Evolutionary conservation across 2,888 invertebrate species (phyloP), one percentile per base, ranked within the genome.

Genomic region (Leptopilina drosophilae): DNA sequence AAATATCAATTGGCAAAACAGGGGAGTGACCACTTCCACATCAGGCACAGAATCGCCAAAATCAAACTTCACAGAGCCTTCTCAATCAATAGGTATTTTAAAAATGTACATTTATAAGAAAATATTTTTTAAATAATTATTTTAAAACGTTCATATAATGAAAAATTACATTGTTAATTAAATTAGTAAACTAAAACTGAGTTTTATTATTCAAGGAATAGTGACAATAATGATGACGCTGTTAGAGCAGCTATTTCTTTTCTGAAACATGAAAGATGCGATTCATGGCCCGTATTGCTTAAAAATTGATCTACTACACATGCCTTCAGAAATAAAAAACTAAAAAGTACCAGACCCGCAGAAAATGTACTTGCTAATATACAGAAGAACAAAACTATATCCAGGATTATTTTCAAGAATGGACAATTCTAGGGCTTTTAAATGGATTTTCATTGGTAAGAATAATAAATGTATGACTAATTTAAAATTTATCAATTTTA

Each of bases 231-330:
- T 40, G 59, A 76, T 9, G 12, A 53, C 14, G 14, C 15, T 6
- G 62, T 76, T 11, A n/a, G n/a, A 59, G 8, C n/a, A 40, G 33
- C 59, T 53, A 59, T 76, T 76, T 53, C n/a, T 56, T 12, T 5
- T 6, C n/a, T 76, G 40, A 76, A 76, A 59, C 76, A 76, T 20
- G 59, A 40, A 76, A 76, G 42, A 12, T 7, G 12, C 20, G n/a
- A 62, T n/a, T 59, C 76, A 4, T 76, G 59, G 59, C 76, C 76
- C 7, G n/a, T n/a, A 4, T 26, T 62, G 11, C 59, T 76, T 2
- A 4, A 59, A 33, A 59, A 33, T 11, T 76, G 62, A 59, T 59
- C 59, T 5, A 4, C 59, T 14, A 76, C 59, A 1, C 76, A 59
- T 59, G 59, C 76, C 2, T 12, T 62, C 0, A 40, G 76, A 40